A percentile compares a stretch with the other conserved stretches of the same genome.
Conservation (phyloP, 2,888 invertebrate species). For the Pyrocoelia pectoralis region DNA sequence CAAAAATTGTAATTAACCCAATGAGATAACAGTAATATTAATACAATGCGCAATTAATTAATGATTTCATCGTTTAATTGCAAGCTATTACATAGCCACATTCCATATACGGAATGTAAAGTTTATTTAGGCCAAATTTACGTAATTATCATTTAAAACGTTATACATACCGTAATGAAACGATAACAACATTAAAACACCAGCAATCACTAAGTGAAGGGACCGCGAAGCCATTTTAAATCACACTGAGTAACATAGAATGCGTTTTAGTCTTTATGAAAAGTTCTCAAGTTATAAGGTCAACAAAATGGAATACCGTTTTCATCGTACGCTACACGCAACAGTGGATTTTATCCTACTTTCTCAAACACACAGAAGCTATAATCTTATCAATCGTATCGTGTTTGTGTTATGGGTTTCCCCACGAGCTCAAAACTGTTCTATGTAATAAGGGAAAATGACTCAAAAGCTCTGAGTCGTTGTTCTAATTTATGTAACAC, state of each 20-base stretch:
- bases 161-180: conserved; percentile 1
- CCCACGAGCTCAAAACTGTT: no score
- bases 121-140: not conserved
- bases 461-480: no score
- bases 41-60: no score
- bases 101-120: no score
- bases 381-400: no score
- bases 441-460: no score
- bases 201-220: not conserved
- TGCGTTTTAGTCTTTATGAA: conserved; percentile 23
- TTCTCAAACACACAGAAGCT: not conserved
- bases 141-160: not conserved
- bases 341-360: not conserved
- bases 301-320: not conserved
- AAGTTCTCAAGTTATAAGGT: not conserved
- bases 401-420: no score
- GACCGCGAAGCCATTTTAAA: conserved; percentile 15
- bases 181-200: not conserved
- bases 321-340: not conserved
- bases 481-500: no score
- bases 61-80: no score
- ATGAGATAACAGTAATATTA: no score
- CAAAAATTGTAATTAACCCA: no score
- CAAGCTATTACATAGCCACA: no score
- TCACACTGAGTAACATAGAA: conserved; percentile 21